Base-by-base conservation (phyloP, 1,140 invertebrate species). In the Cheumatopsyche charites region DNA sequence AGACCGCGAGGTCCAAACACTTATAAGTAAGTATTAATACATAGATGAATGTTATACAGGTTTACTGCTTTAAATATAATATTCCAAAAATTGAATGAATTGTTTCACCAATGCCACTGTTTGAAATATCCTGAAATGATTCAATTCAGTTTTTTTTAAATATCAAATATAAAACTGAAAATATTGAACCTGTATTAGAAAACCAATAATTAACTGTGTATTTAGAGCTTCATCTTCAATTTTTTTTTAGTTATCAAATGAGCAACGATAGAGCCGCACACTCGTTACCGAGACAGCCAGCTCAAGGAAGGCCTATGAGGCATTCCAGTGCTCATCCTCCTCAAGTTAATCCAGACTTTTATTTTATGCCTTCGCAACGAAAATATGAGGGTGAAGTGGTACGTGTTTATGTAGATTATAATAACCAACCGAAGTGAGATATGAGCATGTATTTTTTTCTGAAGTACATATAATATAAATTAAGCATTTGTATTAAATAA, bases 351-450 rank as follows among this genome's bases (percentile, higher is more conserved):
- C 91, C 94, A 0, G 94, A 97, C 82, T 96, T 96, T 82, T 97
- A 96, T 81, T 96, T 96, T 79, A 96, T 96, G 94, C 94, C 94
- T 13, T 95, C 93, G 29, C 94, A 97, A 78, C 83, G 94, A 62
- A 95, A 96, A 80, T 95, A 96, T 82, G 94, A 94, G 74, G 94
- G 94, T 70, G 94, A 96, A 84, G 90, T 94, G 0, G 93, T 96
- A n/a, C 86, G 93, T 73, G 94, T 96, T 4, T 95, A 94, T 80
- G 94, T 96, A 0, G 92, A 94, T 80, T 92, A 94, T 78, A 90
- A 89, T 79, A 87, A 88, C 66, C 80, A 84, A 73, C 84, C 84
- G 42, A 84, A 86, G 77, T 80, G 45, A 68, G 55, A 55, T 2
- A 13, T 19, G 26, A 23, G 25, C 55, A 25, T 25, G 9, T 58